Conservation (phyloP, 1,140 invertebrate species). For the Drosophila repletoides region DNA sequence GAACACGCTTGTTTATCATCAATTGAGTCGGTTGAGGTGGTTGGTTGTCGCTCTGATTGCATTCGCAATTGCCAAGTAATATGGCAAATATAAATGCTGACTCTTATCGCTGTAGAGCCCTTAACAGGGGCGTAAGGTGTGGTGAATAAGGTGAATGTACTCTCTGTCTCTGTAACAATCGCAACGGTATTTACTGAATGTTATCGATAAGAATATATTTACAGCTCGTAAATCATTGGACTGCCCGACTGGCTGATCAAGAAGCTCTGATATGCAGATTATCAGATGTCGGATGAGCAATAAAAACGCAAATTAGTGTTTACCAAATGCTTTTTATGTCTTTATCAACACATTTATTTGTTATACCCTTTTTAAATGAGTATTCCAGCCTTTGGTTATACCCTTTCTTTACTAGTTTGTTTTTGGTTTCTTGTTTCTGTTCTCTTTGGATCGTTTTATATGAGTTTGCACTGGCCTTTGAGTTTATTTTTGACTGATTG, state of each 20-base stretch:
- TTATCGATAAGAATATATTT: neutral
- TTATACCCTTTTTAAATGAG: no score
- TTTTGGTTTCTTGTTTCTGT: no score
- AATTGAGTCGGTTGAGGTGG: conserved; percentile 24
- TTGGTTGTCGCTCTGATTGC: conserved; percentile 18
- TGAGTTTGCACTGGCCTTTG: neutral
- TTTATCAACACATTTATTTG: conserved; percentile 11
- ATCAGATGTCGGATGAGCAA: conserved; percentile 4
- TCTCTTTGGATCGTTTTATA: neutral
- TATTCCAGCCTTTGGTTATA: no score
- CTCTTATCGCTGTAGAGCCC: no score
- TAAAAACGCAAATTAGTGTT: conserved; percentile 23
- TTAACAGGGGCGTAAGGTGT: no score
- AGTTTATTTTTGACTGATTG: neutral
- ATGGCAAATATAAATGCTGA: no score
- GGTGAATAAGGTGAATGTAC: conserved; percentile 61
- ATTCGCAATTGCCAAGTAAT: conserved; percentile 10
- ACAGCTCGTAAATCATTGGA: neutral
- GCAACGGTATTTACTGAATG: conserved; percentile 4
- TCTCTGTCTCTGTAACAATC: neutral
- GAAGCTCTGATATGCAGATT: conserved; percentile 35
- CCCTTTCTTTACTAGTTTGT: no score
- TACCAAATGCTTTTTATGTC: conserved; percentile 15
- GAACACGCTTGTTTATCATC: conserved; percentile 22
- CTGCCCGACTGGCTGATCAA: no score